Evolutionary conservation across 2,113 vertebrate species (phyloP), one percentile per base, ranked within the genome.

Genomic region (Elachura formosa): DNA sequence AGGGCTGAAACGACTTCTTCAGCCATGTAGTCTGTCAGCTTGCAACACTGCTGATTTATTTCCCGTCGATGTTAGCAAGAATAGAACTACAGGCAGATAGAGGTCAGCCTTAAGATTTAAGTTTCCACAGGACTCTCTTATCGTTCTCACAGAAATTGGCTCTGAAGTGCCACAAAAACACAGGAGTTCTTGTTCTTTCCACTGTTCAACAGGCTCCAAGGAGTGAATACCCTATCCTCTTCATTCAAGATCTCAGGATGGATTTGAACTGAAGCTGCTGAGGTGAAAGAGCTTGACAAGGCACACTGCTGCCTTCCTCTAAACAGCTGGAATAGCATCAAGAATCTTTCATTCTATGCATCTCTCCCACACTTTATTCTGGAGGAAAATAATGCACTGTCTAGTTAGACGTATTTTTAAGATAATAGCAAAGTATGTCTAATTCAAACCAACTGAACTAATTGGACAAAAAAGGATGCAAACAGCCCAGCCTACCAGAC

Each of bases 381-480:
- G 34, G 18, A 84, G 33, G 56, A 67, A 85, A 71, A 78, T 77
- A 72, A 74, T 55, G 31, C 4, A 6, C 56, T 91, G 64, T 84
- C 58, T 90, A 77, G 29, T 58, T 83, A 93, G 61, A 15, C 46
- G 26, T 55, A 51, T 74, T 49, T 94, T 96, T 12, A 93, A 87
- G 93, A 97, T 97, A 98, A 96, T 94, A 97, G 90, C 66, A 94
- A 96, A 96, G 94, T 96, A 92, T 97, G 90, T 98, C 98, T 98
- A 98, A 98, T 98, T 98, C 98, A 98, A 98, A 98, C 96, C 98
- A 98, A 98, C 97, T 96, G 93, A 97, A 95, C 97, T 98, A 97
- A 98, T 96, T 98, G 97, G 97, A 97, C 83, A 86, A 97, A 96
- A 98, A 96, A 97, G 92, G 92, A 95, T 94, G 97, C 95, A 97